Evolutionary conservation across 2,797 vertebrate species (phyloP), one percentile per base, ranked within the genome.

Genomic region (Muscicapa comitata): DNA sequence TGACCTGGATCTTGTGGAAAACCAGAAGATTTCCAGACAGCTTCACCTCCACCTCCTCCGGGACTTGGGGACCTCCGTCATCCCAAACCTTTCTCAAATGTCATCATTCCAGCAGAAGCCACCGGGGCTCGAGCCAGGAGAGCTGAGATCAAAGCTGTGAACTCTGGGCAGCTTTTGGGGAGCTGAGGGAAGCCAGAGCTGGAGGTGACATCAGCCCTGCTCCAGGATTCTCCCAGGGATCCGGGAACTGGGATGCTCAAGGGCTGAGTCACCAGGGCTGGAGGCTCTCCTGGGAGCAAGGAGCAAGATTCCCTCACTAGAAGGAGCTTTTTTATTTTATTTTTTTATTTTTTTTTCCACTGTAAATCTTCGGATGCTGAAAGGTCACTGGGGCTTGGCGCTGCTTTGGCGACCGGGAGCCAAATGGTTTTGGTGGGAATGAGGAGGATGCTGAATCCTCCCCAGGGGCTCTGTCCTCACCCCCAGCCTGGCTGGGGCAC

Each of bases 311-410:
- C 83, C 95, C 80, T 94, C 6, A 0, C 86, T 67, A 95, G 67
- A 76, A 94, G 86, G 58, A 94, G 95, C 23, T 51, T 14, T 15
- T 48, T 48, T 16, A 10, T 9, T 50, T 50, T 48, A 23, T 45
- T 45, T 74, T 14, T 15, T 48, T 26, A 16, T 10, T 9, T 50
- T 50, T 48, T 45, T 45, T 45, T 74, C 86, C 85, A 40, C 82
- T 50, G 54, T 90, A 92, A 96, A 93, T 90, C 75, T 59, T 77
- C 42, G 76, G 93, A 93, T 70, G 70, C 88, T 73, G 94, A 86
- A 91, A 97, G 95, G 94, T 95, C 96, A 92, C 88, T 24, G 90
- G 83, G 96, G 96, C 92, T 95, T 94, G 95, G 92, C 94, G 17
- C 70, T 3, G 76, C 33, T 90, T 75, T 66, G 95, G 93, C 87